These are phyloP conservation scores for Brachionus asplanchnoidis DNA, from an alignment of 1,140 invertebrate species.

Conservation along the genomic window DNA sequence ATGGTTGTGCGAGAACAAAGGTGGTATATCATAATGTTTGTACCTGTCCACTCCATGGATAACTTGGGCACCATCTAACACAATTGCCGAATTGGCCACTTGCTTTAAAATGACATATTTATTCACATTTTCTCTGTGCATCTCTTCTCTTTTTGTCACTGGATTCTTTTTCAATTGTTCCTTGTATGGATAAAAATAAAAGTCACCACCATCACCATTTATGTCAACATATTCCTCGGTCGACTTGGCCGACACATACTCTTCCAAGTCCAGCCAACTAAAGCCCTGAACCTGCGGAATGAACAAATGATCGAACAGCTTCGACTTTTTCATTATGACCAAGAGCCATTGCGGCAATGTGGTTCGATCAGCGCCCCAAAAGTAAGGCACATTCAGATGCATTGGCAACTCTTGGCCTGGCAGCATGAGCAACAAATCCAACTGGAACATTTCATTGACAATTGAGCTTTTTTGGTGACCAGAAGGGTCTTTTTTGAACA, in stretches of 20 bases:
- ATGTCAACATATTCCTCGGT: not conserved
- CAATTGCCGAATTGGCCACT: constrained; percentile 5
- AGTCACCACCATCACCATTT: constrained; percentile 33
- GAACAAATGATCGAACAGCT: constrained; percentile 29
- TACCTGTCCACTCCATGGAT: constrained; percentile 34
- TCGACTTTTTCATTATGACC: constrained; percentile 32
- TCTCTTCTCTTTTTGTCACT: not conserved
- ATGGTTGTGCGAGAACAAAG: constrained; percentile 11
- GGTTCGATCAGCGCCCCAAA: constrained; percentile 31
- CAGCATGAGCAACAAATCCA: constrained; percentile 17
- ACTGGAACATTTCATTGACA: constrained; percentile 10
- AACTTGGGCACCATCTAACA: constrained; percentile 22
- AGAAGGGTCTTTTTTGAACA: not conserved
- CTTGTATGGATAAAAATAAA: constrained; percentile 37
- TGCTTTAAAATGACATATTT: constrained; percentile 32
- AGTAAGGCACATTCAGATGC: constrained; percentile 36
- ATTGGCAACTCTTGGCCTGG: constrained; percentile 37
- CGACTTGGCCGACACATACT: not conserved
- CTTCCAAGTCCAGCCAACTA: constrained; percentile 24
- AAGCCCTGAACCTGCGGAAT: constrained; percentile 36
- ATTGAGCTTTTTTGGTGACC: not conserved
- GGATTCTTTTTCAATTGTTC: not conserved
- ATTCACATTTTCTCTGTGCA: not conserved
- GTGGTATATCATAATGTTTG: constrained; percentile 19
- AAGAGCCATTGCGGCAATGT: constrained; percentile 31